Percentiles rank a stretch among this genome's conserved stretches.
These are phyloP conservation scores for Macaca nemestrina DNA, from an alignment of 2,113 vertebrate genomes.

Conservation along the genomic window DNA sequence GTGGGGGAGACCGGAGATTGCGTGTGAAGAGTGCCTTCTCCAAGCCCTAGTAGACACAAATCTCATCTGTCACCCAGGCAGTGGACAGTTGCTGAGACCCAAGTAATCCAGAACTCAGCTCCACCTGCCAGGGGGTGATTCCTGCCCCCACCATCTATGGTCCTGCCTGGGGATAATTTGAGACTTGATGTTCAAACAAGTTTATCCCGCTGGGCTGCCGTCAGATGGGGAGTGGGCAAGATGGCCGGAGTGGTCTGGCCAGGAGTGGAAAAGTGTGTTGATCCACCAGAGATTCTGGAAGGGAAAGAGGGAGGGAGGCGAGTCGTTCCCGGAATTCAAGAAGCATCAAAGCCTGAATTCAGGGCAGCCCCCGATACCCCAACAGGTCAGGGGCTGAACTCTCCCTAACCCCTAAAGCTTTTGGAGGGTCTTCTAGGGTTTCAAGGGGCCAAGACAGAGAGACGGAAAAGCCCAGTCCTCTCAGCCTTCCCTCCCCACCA, in stretches of 20 bases:
- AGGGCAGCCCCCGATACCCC: neutral
- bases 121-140: neutral
- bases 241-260: neutral
- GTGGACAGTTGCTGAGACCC: neutral
- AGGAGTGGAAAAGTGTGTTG: neutral
- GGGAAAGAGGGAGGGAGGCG: neutral
- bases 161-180: neutral
- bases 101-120: neutral
- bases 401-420: neutral
- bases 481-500: constrained; percentile 20
- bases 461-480: neutral
- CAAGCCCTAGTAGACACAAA: neutral
- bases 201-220: neutral
- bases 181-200: neutral
- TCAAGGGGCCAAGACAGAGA: neutral
- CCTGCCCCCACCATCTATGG: neutral
- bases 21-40: neutral
- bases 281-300: neutral
- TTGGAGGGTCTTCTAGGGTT: neutral
- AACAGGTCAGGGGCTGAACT: neutral
- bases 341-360: neutral
- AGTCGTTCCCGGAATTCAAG: neutral
- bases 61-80: neutral
- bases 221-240: neutral
- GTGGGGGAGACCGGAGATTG: neutral